Evolutionary conservation across 2,888 invertebrate species (phyloP), one percentile per base, ranked within the genome.

Genomic region (Mythimna albipuncta): DNA sequence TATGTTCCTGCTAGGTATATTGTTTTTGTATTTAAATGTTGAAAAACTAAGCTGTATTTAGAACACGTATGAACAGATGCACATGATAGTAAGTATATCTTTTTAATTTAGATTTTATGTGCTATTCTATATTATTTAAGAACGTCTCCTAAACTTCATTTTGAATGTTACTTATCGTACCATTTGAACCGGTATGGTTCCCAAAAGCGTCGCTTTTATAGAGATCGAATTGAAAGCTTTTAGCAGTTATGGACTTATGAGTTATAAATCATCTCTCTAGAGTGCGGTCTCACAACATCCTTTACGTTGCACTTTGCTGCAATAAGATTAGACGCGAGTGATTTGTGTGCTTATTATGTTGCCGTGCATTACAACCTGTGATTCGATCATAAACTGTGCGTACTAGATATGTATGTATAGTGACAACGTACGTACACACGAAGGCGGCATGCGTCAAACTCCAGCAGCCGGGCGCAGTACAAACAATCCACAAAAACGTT

Each of bases 401-500:
- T 81, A 64, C 47, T 38, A 10, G 35, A 16, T n/a, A 69, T 26
- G 16, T 19, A 4, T 13, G 44, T 16, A 75, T 82, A 71, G 67
- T 68, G 71, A 69, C 59, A 64, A 68, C 65, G 69, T 69, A 76
- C 72, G 69, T 78, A 85, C 84, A 82, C 73, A 87, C 76, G 89
- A 83, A 88, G 88, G 85, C 85, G 87, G 82, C 80, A 89, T 92
- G 89, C 94, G 93, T 94, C 93, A 93, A 93, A 89, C 89, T 85
- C 88, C 87, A 89, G 89, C 86, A 59, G 86, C 88, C 87, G 88
- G 86, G 85, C 89, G 89, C 89, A 92, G 90, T 92, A 91, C 94
- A 94, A 94, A 94, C 94, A 94, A 94, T 93, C 89, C 89, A 89
- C 89, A 91, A 93, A 93, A 93, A 93, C 90, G 88, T 89, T 89